Percentiles rank a stretch among this genome's conserved stretches.
Conservation (phyloP, 2,113 vertebrate genomes). For the Gopherus flavomarginatus region DNA sequence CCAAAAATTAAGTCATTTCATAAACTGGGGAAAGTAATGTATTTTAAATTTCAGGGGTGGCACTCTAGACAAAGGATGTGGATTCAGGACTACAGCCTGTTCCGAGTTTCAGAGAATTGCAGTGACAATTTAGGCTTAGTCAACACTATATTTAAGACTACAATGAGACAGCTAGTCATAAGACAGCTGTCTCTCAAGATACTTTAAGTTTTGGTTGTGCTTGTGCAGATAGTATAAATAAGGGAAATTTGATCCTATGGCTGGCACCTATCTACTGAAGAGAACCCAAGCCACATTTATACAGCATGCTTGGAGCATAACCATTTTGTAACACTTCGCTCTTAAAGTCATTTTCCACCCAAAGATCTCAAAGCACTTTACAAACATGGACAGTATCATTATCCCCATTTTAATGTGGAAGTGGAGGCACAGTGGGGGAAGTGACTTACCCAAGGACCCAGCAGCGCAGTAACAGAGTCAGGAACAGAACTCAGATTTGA, state of each 20-base stretch:
- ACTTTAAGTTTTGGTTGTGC: neutral
- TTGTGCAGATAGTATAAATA: neutral
- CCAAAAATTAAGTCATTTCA: neutral
- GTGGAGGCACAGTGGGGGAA: too few relatives aligned
- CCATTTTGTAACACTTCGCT: neutral
- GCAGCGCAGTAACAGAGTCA: neutral
- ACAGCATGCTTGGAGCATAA: neutral
- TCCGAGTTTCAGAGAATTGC: neutral
- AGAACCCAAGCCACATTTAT: neutral
- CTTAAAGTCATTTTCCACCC: neutral
- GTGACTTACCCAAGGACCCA: neutral
- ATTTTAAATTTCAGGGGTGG: neutral
- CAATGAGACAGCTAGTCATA: neutral
- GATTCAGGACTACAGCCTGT: neutral
- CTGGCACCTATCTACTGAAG: neutral
- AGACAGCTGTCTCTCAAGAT: neutral
- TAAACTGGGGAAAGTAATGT: neutral
- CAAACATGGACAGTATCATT: neutral
- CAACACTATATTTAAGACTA: neutral
- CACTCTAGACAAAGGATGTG: neutral
- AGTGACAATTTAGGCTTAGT: neutral
- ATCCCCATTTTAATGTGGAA: neutral
- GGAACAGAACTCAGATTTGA: neutral
- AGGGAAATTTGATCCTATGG: too few relatives aligned
- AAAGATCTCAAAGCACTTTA: neutral